Conservation (phyloP, 2,113 vertebrate genomes). For the Mus spicilegus region DNA sequence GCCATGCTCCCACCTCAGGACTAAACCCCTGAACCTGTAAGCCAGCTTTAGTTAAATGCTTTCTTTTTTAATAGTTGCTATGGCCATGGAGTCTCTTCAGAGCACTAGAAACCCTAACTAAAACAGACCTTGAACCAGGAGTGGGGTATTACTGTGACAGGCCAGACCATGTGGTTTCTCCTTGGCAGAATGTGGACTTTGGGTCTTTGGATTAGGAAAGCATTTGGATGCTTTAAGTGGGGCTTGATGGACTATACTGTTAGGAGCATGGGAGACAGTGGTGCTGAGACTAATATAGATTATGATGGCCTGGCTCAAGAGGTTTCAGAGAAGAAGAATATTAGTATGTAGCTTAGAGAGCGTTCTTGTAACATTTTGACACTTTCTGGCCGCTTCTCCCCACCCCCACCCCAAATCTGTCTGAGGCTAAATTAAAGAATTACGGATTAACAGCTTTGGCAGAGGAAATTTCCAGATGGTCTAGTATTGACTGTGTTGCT, state of each 20-base stretch:
- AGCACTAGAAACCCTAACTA: background rate
- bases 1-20: background rate
- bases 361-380: background rate
- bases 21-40: background rate
- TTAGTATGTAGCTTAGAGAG: background rate
- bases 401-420: background rate
- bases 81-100: background rate
- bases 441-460: background rate
- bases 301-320: background rate
- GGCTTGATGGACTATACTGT: background rate
- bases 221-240: background rate
- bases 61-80: background rate
- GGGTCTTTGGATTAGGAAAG: background rate
- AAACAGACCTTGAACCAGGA: background rate
- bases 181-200: background rate
- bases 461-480: background rate
- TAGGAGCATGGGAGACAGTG: background rate
- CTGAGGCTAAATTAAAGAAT: background rate
- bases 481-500: background rate
- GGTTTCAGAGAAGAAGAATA: background rate
- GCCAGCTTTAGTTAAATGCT: background rate
- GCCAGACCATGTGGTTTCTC: background rate
- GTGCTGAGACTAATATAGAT: background rate
- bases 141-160: background rate
- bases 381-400: background rate